Conservation (phyloP, 1,140 invertebrate genomes). For the Euglossa dilemma region DNA sequence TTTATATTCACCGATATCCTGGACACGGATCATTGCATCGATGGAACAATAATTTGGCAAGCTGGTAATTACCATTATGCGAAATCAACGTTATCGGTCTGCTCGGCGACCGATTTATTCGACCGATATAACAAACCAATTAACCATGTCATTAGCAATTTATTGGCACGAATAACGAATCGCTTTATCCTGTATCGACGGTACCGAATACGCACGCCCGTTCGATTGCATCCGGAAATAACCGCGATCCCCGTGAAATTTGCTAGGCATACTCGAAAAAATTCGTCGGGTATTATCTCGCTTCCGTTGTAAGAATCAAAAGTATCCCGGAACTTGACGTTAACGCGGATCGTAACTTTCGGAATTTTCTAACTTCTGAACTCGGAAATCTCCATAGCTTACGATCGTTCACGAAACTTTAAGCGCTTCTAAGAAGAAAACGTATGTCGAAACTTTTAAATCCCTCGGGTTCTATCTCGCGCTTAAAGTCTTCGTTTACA, state of each 20-base stretch:
- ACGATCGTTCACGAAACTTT: not conserved
- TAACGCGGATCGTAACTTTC: no score
- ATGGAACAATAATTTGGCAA: conserved; percentile 11
- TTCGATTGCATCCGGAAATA: not conserved
- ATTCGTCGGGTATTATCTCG: not conserved
- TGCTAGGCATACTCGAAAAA: not conserved
- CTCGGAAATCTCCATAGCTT: not conserved
- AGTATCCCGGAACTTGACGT: no score
- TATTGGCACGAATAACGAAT: not conserved
- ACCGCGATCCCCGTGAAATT: not conserved
- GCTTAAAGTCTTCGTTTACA: not conserved
- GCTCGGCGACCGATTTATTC: conserved; percentile 8
- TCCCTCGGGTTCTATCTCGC: not conserved
- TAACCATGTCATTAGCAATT: conserved; percentile 19
- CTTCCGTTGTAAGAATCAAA: not conserved
- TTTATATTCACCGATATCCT: not conserved
- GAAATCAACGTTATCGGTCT: not conserved
- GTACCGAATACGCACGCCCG: not conserved
- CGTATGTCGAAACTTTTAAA: not conserved
- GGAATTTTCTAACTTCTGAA: not conserved
- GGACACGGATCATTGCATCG: not conserved
- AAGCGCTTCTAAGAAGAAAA: not conserved
- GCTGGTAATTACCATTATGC: not conserved
- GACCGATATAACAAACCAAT: not conserved
- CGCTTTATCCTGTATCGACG: not conserved